phyloP scores from a whole-genome alignment of 2,113 vertebrate genomes.

The Indri indri region DNA sequence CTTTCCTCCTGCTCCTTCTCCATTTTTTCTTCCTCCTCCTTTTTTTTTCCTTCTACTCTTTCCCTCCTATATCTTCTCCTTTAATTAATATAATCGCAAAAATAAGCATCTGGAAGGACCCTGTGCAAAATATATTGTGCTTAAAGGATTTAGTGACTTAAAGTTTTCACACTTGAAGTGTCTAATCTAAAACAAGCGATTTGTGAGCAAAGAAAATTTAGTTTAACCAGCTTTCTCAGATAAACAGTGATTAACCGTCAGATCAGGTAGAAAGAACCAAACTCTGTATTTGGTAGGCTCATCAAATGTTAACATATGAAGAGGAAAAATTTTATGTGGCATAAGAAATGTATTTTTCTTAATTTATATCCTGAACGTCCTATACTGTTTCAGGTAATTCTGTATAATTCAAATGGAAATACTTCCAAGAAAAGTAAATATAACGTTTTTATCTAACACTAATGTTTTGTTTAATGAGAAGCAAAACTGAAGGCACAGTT shows the following conservation, averaged over 20 bases:
- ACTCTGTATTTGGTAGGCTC: neutral
- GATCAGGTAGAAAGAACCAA: neutral
- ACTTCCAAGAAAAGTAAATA: slow-evolving; percentile 21
- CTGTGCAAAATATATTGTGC: neutral
- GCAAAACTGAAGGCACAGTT: neutral
- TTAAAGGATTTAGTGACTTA: neutral
- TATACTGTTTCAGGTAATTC: slow-evolving; percentile 22
- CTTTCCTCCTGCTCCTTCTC: neutral
- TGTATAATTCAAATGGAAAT: slow-evolving; percentile 19
- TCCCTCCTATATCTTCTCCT: neutral
- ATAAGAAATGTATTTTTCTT: neutral
- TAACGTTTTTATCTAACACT: slow-evolving; percentile 25
- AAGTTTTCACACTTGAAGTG: neutral
- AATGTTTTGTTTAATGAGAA: slow-evolving; percentile 31
- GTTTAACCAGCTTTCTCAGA: neutral
- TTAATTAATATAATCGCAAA: neutral
- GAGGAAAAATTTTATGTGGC: neutral
- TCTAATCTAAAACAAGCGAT: neutral
- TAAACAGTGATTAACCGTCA: neutral
- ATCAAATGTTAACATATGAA: neutral
- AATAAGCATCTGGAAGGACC: neutral
- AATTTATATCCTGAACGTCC: neutral
- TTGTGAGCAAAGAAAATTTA: neutral
- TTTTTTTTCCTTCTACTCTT: neutral
- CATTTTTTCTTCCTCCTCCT: neutral